Percentiles rank a stretch among this genome's conserved stretches.
Conservation (phyloP, 1,140 invertebrate genomes). For the Asbolus verrucosus region DNA sequence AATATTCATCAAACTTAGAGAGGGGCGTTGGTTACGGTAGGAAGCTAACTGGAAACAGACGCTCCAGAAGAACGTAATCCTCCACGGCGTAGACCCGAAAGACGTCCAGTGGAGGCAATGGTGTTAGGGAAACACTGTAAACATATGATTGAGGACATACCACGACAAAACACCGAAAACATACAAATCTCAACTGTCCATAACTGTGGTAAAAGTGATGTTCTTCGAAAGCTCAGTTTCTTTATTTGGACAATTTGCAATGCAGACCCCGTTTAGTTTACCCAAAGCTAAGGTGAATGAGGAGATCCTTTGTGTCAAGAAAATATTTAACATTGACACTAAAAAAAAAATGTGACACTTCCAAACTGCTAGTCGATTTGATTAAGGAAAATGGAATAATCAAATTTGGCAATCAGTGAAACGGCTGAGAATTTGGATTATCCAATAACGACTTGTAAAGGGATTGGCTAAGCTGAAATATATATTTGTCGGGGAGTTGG, state of each 20-base stretch:
- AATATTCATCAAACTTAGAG: constrained; percentile 46
- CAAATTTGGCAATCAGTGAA: constrained; percentile 49
- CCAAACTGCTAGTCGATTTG: constrained; percentile 39
- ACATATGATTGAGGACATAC: constrained; percentile 45
- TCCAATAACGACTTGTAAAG: constrained; percentile 40
- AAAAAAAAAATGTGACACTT: constrained; percentile 31
- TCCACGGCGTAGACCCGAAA: constrained; percentile 49
- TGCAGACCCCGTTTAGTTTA: constrained; percentile 50
- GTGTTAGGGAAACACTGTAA: constrained; percentile 48
- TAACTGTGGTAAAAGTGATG: constrained; percentile 43
- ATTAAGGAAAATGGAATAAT: constrained; percentile 47
- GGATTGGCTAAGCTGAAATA: constrained; percentile 35
- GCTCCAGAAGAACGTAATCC: constrained; percentile 51
- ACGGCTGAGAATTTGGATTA: constrained; percentile 41
- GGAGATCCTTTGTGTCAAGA: constrained; percentile 44
- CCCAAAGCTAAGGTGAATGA: neutral
- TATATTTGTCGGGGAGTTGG: neutral
- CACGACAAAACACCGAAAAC: neutral
- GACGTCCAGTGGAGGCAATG: constrained; percentile 52
- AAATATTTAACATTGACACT: constrained; percentile 47
- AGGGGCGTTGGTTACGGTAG: constrained; percentile 51
- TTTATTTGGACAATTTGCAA: too few relatives aligned
- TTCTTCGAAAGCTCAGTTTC: too few relatives aligned
- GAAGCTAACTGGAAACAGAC: constrained; percentile 51
- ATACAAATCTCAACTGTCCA: constrained; percentile 45